Evolutionary conservation across 2,113 vertebrate species (phyloP).

Genomic region (Onychorhynchus coronatus): DNA sequence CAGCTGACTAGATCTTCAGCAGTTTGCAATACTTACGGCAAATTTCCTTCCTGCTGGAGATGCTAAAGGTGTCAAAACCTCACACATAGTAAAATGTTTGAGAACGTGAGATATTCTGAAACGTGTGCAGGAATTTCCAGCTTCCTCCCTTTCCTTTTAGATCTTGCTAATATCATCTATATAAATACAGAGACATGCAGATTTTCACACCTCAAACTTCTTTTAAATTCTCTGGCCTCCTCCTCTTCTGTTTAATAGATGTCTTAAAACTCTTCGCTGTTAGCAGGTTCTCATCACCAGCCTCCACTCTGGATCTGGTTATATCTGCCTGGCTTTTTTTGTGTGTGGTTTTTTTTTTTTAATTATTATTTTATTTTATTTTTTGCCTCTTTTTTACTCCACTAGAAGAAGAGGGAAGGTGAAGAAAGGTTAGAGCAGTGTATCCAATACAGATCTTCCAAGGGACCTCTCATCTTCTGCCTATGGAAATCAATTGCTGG

Average conservation of each 20-base stretch:
- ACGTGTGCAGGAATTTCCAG: slow-evolving; percentile 12
- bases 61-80: not conserved
- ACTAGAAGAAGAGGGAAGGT: not conserved
- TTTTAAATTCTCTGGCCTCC: not conserved
- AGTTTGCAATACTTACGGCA: not conserved
- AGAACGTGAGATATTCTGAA: not conserved
- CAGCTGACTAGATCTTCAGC: not conserved
- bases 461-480: not conserved
- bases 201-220: slow-evolving; percentile 2
- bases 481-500: not conserved
- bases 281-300: not conserved
- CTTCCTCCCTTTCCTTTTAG: not conserved
- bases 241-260: not conserved
- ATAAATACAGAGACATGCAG: not conserved
- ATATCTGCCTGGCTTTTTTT: not conserved
- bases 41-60: not conserved
- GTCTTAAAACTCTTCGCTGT: not conserved
- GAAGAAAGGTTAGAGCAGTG: not conserved
- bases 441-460: not conserved
- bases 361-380: not conserved
- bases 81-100: not conserved
- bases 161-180: not conserved
- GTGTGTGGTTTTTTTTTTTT: not conserved
- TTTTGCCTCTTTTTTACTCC: not conserved
- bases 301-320: not conserved